Evolutionary conservation across 2,113 vertebrate species (phyloP).

Genomic region (Cromileptes altivelis): DNA sequence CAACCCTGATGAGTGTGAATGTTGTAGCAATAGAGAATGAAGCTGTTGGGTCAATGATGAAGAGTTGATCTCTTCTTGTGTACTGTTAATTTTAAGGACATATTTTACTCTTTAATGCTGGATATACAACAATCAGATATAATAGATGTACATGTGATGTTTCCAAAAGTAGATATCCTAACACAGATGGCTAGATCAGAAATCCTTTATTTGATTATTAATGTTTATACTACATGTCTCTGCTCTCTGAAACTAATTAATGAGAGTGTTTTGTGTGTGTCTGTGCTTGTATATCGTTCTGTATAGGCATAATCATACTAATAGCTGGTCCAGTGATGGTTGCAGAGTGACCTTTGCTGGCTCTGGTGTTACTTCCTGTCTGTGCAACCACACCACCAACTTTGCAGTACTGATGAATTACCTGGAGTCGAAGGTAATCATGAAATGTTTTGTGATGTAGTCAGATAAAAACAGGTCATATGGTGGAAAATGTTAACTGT

Average conservation of each 20-base stretch:
- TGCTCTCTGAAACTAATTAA: background rate
- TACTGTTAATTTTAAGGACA: background rate
- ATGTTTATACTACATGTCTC: background rate
- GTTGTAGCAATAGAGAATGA: background rate
- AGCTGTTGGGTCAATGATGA: background rate
- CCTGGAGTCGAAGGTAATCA: slow-evolving; percentile 78
- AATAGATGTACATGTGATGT: background rate
- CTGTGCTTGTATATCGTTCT: slow-evolving; percentile 38
- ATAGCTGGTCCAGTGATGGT: slow-evolving; percentile 84
- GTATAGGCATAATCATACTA: slow-evolving; percentile 64
- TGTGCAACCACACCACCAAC: slow-evolving; percentile 88
- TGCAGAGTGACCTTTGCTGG: slow-evolving; percentile 75
- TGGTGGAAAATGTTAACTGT: background rate
- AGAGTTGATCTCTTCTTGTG: slow-evolving; percentile 1
- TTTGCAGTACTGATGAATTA: slow-evolving; percentile 88
- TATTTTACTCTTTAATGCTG: background rate
- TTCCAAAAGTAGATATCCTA: background rate
- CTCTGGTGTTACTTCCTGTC: slow-evolving; percentile 78
- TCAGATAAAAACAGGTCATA: background rate
- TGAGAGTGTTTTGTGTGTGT: slow-evolving; percentile 18
- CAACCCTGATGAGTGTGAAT: background rate
- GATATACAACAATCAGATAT: background rate
- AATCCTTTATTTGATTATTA: background rate
- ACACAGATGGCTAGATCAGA: background rate
- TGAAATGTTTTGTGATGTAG: background rate